These are phyloP conservation scores for Himalopsyche anomala DNA, from an alignment of 2,888 invertebrate species.

Conservation along the genomic window DNA sequence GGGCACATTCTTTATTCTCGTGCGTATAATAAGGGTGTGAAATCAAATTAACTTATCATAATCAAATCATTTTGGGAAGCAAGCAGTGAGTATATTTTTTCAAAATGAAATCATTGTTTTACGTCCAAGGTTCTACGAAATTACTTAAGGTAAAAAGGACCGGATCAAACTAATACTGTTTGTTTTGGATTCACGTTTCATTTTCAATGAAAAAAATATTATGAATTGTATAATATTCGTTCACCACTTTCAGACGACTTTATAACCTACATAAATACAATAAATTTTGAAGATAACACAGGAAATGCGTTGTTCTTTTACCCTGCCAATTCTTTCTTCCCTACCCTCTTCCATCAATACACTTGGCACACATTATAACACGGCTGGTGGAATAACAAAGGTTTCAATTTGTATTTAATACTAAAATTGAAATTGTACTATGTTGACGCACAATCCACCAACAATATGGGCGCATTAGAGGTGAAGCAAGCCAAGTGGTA, in stretches of 20 bases:
- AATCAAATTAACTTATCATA: too few species aligned
- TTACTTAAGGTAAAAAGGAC: slow-evolving; percentile 27
- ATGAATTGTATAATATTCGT: slow-evolving; percentile 78
- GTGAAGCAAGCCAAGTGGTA: too few species aligned
- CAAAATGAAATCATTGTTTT: slow-evolving; percentile 20
- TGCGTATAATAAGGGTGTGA: neutral
- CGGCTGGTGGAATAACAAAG: too few species aligned
- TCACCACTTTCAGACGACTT: slow-evolving; percentile 78
- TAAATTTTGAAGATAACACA: slow-evolving; percentile 66
- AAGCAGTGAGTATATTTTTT: slow-evolving; percentile 11
- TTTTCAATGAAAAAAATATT: slow-evolving; percentile 72
- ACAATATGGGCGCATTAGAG: too few species aligned
- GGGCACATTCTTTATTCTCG: neutral
- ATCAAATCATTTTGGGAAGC: neutral
- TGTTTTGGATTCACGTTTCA: slow-evolving; percentile 57
- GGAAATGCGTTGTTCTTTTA: slow-evolving; percentile 46
- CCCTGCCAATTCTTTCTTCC: neutral
- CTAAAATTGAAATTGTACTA: too few species aligned
- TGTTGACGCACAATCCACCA: too few species aligned
- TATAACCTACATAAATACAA: slow-evolving; percentile 72
- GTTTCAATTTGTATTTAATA: too few species aligned
- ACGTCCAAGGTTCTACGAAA: slow-evolving; percentile 33
- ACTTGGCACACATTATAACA: too few species aligned
- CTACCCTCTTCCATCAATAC: neutral
- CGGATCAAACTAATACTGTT: slow-evolving; percentile 45